These are phyloP conservation scores for Chaetodon auriga DNA, from an alignment of 2,113 vertebrate species.

Conservation along the genomic window DNA sequence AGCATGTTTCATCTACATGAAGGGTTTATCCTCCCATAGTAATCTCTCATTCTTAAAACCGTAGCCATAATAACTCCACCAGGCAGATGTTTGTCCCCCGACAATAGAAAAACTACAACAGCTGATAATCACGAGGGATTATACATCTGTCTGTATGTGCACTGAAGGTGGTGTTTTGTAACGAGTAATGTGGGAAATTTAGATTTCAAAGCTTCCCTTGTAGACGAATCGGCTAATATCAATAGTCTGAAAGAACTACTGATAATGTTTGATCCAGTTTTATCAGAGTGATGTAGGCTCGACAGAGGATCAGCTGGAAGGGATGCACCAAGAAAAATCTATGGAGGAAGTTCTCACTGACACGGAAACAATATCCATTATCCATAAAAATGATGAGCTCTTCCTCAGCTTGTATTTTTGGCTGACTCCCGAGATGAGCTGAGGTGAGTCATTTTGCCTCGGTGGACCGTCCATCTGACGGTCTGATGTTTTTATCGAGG, in stretches of 20 bases:
- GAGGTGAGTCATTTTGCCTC: conserved; percentile 53
- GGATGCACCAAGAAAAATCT: conserved; percentile 15
- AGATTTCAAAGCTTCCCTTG: conserved; percentile 6
- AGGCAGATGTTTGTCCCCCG: conserved; percentile 47
- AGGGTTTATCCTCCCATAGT: conserved; percentile 39
- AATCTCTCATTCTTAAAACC: conserved; percentile 63
- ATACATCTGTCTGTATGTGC: conserved; percentile 10
- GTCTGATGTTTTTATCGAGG: conserved; percentile 42
- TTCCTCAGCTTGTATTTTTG: conserved; percentile 35
- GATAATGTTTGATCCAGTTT: conserved; percentile 31
- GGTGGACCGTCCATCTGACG: conserved; percentile 29
- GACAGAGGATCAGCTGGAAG: conserved; percentile 7
- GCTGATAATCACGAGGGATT: conserved; percentile 41
- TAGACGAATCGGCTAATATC: conserved; percentile 7
- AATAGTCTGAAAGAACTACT: background rate
- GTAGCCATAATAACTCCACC: conserved; percentile 43
- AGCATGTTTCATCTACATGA: conserved; percentile 33
- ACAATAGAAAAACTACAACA: conserved; percentile 31
- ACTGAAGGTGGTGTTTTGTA: background rate
- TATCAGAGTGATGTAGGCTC: conserved; percentile 1
- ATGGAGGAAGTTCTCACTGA: conserved; percentile 9
- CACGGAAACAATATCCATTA: conserved; percentile 18
- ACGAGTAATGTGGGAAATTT: conserved; percentile 30
- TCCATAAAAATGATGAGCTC: conserved; percentile 33
- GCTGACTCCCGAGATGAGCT: conserved; percentile 8